Conservation (phyloP, 1,140 invertebrate genomes). For the Trissolcus basalis region DNA sequence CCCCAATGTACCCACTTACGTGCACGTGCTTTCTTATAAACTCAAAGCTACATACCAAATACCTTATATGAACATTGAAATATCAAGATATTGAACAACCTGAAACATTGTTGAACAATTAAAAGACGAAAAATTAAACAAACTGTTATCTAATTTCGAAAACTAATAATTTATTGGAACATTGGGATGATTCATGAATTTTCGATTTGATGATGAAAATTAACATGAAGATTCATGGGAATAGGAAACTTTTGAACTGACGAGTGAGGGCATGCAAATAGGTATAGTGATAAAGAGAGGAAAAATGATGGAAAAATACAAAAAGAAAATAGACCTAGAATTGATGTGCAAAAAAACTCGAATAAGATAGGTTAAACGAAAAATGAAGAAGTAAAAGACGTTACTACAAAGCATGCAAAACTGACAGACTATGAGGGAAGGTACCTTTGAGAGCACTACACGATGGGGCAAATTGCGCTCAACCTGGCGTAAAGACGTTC, state of each 20-base stretch:
- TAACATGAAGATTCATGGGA: too few relatives aligned
- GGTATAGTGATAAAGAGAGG: background rate
- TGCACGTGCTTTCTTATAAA: constrained; percentile 47
- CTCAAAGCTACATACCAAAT: constrained; percentile 1
- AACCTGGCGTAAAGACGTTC: constrained; percentile 57
- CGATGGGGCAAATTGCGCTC: constrained; percentile 61
- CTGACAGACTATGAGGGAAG: constrained; percentile 37
- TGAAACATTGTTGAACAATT: background rate
- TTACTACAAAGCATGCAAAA: constrained; percentile 56
- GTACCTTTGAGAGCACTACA: constrained; percentile 29
- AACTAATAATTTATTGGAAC: too few relatives aligned
- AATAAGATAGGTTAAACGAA: constrained; percentile 43
- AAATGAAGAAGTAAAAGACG: constrained; percentile 49
- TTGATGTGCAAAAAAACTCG: constrained; percentile 36
- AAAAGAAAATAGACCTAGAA: constrained; percentile 22
- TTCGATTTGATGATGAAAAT: too few relatives aligned
- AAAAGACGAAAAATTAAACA: too few relatives aligned
- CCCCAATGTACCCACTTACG: constrained; percentile 40
- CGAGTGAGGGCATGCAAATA: background rate
- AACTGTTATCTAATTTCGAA: too few relatives aligned
- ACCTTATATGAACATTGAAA: too few relatives aligned
- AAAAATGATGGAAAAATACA: constrained; percentile 26
- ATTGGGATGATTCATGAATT: too few relatives aligned
- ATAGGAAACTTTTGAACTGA: too few relatives aligned
- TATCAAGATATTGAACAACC: background rate